Percentiles rank a stretch among this genome's conserved stretches.
Conservation (phyloP, 2,888 invertebrate species). For the Biston stratarius region DNA sequence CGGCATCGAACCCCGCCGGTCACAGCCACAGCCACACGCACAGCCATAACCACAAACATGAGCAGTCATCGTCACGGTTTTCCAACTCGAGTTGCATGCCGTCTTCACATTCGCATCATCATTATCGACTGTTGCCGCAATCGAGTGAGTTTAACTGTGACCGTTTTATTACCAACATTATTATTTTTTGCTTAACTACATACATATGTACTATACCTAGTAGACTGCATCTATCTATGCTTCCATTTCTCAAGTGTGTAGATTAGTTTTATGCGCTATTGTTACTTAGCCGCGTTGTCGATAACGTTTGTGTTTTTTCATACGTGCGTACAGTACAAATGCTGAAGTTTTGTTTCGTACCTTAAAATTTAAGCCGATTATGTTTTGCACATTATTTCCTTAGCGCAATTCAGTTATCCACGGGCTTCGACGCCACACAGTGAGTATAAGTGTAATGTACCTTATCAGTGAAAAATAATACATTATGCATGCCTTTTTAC, state of each 20-base stretch:
- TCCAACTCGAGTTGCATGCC: conserved; percentile 70
- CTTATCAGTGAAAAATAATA: neutral
- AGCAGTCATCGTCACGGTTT: conserved; percentile 68
- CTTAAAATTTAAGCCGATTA: conserved; percentile 18
- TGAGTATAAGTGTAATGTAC: conserved; percentile 61
- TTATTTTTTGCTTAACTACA: conserved; percentile 4
- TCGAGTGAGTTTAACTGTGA: conserved; percentile 68
- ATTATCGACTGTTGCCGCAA: conserved; percentile 73
- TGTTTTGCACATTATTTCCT: conserved; percentile 61
- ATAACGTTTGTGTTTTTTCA: conserved; percentile 42
- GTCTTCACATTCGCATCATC: conserved; percentile 63
- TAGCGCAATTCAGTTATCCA: conserved; percentile 78
- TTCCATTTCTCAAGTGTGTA: conserved; percentile 27
- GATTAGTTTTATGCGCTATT: conserved; percentile 49
- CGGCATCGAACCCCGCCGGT: conserved; percentile 33
- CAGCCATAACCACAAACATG: conserved; percentile 60
- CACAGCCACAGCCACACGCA: conserved; percentile 35
- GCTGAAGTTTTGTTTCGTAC: conserved; percentile 37
- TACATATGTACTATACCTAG: neutral
- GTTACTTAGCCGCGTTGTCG: conserved; percentile 41
- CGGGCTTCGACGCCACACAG: conserved; percentile 83
- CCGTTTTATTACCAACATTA: conserved; percentile 7
- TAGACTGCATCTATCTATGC: conserved; percentile 6
- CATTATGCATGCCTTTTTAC: neutral
- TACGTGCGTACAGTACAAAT: conserved; percentile 27